A percentile compares a stretch with the other conserved stretches of the same genome.
Evolutionary conservation across 2,888 invertebrate species (phyloP).

Genomic region (Acrobasis suavella): DNA sequence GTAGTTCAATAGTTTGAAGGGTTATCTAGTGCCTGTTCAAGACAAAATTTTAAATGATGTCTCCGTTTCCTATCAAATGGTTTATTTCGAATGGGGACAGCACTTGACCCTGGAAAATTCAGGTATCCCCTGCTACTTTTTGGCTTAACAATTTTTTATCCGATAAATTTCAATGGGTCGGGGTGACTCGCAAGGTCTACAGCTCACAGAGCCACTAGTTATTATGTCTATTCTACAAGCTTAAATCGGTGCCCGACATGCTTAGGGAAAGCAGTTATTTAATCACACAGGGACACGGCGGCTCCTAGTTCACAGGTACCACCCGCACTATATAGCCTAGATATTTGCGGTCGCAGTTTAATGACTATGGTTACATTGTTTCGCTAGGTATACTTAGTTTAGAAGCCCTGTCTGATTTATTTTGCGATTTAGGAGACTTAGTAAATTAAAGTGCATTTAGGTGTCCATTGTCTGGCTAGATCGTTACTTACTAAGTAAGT

Average conservation of each 20-base stretch:
- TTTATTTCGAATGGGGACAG: too few relatives aligned
- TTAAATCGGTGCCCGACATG: neutral
- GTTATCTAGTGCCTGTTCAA: too few relatives aligned
- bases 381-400: neutral
- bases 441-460: neutral
- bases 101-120: too few relatives aligned
- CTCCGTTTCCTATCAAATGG: too few relatives aligned
- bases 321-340: neutral
- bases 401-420: neutral
- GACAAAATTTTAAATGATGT: too few relatives aligned
- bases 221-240: neutral
- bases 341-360: conserved; percentile 1
- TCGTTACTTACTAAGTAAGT: too few relatives aligned
- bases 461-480: neutral
- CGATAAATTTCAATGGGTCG: too few relatives aligned
- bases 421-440: neutral
- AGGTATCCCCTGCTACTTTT: too few relatives aligned
- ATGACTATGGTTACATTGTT: neutral
- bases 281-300: neutral
- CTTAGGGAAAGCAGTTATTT: neutral
- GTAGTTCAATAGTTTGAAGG: too few relatives aligned
- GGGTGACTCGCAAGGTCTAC: too few relatives aligned
- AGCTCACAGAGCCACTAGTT: too few relatives aligned
- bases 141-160: too few relatives aligned
- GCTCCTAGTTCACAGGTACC: neutral